Evolutionary conservation across 1,140 invertebrate genomes (phyloP).

Genomic region (Cydia pomonella): DNA sequence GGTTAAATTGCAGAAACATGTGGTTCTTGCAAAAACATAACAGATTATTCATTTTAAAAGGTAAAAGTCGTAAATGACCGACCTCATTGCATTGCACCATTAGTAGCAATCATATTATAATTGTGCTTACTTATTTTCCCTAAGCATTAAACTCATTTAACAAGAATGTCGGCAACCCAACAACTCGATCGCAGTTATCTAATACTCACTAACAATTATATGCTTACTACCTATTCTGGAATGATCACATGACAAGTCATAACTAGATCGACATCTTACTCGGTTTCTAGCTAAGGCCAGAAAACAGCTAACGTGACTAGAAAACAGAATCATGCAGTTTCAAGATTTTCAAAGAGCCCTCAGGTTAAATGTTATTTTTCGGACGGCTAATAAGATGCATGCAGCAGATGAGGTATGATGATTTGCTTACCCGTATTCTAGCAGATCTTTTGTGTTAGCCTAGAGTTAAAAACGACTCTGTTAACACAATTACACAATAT

Average conservation of each 20-base stretch:
- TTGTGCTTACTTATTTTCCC: background rate
- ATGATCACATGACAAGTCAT: background rate
- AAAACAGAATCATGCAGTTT: too few relatives aligned
- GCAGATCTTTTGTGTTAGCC: too few relatives aligned
- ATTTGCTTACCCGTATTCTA: too few relatives aligned
- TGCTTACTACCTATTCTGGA: background rate
- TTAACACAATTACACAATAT: too few relatives aligned
- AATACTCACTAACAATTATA: background rate
- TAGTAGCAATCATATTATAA: slow-evolving; percentile 7
- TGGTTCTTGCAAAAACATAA: too few relatives aligned
- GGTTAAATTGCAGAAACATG: background rate
- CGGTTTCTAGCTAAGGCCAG: too few relatives aligned
- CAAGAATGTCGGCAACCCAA: background rate
- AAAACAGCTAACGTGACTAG: too few relatives aligned
- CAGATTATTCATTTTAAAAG: background rate
- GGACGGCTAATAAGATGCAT: too few relatives aligned
- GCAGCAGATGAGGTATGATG: too few relatives aligned
- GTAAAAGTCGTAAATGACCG: background rate
- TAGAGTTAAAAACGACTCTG: too few relatives aligned
- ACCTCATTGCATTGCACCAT: background rate
- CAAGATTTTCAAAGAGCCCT: too few relatives aligned
- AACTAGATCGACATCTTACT: background rate
- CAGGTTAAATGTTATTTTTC: too few relatives aligned
- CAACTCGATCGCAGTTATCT: background rate
- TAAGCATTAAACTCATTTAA: slow-evolving; percentile 12